A percentile compares a stretch with the other conserved stretches of the same genome.
phyloP scores from a whole-genome alignment of 2,113 vertebrate genomes.

The Gobio gobio region DNA sequence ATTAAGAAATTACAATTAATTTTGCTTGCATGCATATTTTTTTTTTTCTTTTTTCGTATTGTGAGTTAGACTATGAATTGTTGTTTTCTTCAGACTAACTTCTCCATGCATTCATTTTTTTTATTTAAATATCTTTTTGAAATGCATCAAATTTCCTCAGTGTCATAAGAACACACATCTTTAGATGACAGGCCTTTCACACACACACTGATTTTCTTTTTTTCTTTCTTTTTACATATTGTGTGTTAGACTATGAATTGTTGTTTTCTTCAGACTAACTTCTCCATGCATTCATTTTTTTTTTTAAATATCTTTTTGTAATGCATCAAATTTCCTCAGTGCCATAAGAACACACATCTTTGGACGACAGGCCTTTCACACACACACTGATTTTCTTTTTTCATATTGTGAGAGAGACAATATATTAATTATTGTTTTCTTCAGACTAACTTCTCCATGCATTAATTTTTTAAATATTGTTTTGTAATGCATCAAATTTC shows the following conservation, averaged over 20 bases:
- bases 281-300: neutral
- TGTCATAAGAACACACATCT: neutral
- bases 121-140: neutral
- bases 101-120: neutral
- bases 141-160: neutral
- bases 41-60: constrained; percentile 4
- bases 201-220: constrained; percentile 8
- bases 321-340: neutral
- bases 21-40: constrained; percentile 44
- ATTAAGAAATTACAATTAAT: constrained; percentile 80
- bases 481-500: too few relatives aligned
- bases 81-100: constrained; percentile 17
- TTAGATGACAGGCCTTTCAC: neutral
- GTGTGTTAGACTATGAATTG: too few relatives aligned
- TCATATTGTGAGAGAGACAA: too few relatives aligned
- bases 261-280: too few relatives aligned
- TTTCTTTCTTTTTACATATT: too few relatives aligned
- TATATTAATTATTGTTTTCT: too few relatives aligned
- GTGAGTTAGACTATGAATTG: neutral
- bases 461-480: too few relatives aligned
- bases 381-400: neutral
- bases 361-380: neutral
- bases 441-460: too few relatives aligned
- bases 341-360: neutral
- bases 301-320: neutral